Base-by-base conservation (phyloP, 2,888 invertebrate genomes). In the Balanococcus diminutus region DNA sequence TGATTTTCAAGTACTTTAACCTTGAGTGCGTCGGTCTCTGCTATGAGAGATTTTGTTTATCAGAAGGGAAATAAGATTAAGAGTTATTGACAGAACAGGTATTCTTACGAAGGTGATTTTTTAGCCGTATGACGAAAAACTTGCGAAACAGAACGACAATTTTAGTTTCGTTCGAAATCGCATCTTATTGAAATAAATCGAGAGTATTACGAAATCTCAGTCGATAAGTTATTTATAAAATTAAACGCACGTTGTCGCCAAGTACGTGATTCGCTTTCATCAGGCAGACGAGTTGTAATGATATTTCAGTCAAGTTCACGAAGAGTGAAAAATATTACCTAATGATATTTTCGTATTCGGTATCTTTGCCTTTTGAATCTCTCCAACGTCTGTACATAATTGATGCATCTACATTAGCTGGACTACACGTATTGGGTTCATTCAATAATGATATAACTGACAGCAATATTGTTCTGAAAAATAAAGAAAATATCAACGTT, bases 341-440 rank as follows among this genome's bases (percentile, higher is more conserved):
- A 90, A 98, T 98, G 89, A 99, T 98, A 91, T 98, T 98, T 91
- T 98, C 98, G 91, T 99, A 99, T 91, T 99, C 99, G 91, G 98
- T 98, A 91, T 98, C 98, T 91, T 95, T 95, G 88, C 98, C 98
- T 92, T 97, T 97, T 89, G 98, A 97, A 89, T 99, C 98, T 89
- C 97, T 95, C 98, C 98, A 99, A 90, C 98, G 95, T 89, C 99
- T 93, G 91, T 98, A 99, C 98, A 99, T 99, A 87, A 99, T 99
- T 86, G 98, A 98, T 67, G 99, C 99, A 92, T 99, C 99, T 32
- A 99, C 99, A 90, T 99, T 99, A 88, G 99, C 99, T 81, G 99
- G 99, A 89, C 98, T 99, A 91, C 95, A 99, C 88, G 99, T 99
- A 92, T 99, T 99, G 88, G 99, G 99, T 92, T 99, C 99, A 92